Evolutionary conservation across 2,113 vertebrate species (phyloP), one percentile per base, ranked within the genome.

Genomic region (Mormoops blainvillei): DNA sequence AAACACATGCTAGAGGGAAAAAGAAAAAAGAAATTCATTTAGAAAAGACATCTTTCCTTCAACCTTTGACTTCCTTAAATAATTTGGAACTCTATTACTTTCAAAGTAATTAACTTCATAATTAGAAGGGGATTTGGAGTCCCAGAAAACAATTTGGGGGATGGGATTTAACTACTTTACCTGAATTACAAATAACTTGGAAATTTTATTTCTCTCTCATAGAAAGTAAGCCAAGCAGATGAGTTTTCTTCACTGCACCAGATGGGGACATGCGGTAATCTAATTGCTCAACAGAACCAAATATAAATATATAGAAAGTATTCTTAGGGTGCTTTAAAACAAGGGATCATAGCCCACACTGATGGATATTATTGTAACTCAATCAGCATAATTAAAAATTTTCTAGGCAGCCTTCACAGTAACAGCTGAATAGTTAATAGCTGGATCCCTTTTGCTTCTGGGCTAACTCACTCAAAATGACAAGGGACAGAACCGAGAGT

Each of bases 1-100:
- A 87, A 99, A 99, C 73, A 95, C 94, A 50, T 98, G 98, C 99
- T 99, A 96, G 11, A 85, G 28, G 61, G 31, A 63, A 12, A 48
- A 63, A 63, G 33, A 43, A n/a, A 92, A 94, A 86, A 38, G 45
- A 77, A 68, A 68, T 73, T 80, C 20, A 84, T 73, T 98, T 94
- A 96, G 86, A 94, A 96, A 94, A n/a, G 45, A 43, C 68, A 94
- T 56, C 76, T 65, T 45, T 70, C 48, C 41, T 85, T 67, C 33
- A 74, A 50, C 38, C 56, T 58, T 33, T 86, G 36, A 19, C 18
- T 70, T 91, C 68, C 56, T 96, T 94, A 83, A 95, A 86, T 87
- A 88, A 92, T 86, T 80, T 38, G 92, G 38, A 95, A 91, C 26
- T 82, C 76, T 78, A 88, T 74, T 83, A 70, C 31, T 87, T 89